These are phyloP conservation scores for Andrena dorsata DNA, from an alignment of 2,888 invertebrate genomes.

Conservation along the genomic window DNA sequence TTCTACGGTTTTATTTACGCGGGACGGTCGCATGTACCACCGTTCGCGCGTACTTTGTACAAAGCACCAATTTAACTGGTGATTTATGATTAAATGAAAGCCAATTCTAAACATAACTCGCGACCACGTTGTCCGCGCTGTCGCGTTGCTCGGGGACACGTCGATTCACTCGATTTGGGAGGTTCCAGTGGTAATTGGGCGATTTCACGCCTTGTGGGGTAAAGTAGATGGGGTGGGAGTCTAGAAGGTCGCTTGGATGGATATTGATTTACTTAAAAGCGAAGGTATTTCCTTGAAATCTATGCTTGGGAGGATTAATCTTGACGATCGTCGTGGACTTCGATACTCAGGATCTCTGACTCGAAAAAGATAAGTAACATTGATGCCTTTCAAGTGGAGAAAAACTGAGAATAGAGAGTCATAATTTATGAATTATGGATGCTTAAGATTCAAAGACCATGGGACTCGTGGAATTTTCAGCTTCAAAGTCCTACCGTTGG, in stretches of 20 bases:
- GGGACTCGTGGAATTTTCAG: too few relatives aligned
- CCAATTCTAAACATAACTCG: conserved; percentile 58
- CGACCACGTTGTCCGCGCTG: conserved; percentile 8
- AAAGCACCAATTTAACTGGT: conserved; percentile 25
- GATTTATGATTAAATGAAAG: conserved; percentile 49
- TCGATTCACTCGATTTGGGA: conserved; percentile 12
- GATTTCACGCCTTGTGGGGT: neutral
- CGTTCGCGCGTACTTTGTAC: conserved; percentile 3
- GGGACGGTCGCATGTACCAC: neutral
- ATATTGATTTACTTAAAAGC: neutral
- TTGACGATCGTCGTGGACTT: too few relatives aligned
- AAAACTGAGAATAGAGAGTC: neutral
- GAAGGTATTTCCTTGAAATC: neutral
- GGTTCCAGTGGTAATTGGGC: neutral
- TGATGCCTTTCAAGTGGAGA: neutral
- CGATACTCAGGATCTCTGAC: too few relatives aligned
- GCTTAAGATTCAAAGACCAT: too few relatives aligned
- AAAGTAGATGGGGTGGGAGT: neutral
- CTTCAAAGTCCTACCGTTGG: too few relatives aligned
- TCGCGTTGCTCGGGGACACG: conserved; percentile 21
- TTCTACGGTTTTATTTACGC: conserved; percentile 35
- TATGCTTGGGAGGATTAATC: too few relatives aligned
- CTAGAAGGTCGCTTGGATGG: neutral
- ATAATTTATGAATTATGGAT: too few relatives aligned
- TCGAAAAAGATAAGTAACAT: neutral